A percentile compares a stretch with the other conserved stretches of the same genome.
Evolutionary conservation across 2,113 vertebrate genomes (phyloP).

Genomic region (Apaloderma vittatum): DNA sequence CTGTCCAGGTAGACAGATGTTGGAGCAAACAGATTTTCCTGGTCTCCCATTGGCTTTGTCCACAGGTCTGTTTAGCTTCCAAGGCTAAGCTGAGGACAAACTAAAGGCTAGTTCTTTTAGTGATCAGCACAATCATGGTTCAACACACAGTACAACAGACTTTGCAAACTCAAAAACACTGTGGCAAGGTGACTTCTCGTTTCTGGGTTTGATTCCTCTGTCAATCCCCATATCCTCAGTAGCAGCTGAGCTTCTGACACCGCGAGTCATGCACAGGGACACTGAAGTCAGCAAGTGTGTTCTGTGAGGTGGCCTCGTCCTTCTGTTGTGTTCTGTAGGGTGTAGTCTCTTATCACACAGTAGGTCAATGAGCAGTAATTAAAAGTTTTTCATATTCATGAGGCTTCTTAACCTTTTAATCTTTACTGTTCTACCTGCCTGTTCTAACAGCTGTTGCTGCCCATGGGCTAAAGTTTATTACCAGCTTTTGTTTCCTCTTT

Average conservation of each 20-base stretch:
- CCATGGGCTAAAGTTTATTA: background rate
- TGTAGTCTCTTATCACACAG: background rate
- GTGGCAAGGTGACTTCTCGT: background rate
- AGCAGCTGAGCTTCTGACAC: background rate
- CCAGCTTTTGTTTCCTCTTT: background rate
- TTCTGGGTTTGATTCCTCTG: background rate
- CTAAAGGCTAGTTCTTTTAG: background rate
- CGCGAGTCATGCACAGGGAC: background rate
- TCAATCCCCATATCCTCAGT: background rate
- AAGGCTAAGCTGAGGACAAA: background rate
- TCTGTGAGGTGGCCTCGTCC: rapidly evolving
- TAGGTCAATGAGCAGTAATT: background rate
- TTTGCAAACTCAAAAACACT: background rate
- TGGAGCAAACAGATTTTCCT: background rate
- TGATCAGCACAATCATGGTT: background rate
- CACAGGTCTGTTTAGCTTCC: background rate
- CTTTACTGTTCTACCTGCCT: background rate
- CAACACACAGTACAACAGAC: background rate
- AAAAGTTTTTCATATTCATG: background rate
- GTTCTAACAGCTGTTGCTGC: background rate
- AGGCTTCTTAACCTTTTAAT: background rate
- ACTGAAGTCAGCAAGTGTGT: background rate
- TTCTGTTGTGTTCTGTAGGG: background rate
- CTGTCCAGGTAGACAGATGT: background rate
- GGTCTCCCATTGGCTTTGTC: background rate